Evolutionary conservation across 2,113 vertebrate species (phyloP).

Genomic region (Ictalurus punctatus): DNA sequence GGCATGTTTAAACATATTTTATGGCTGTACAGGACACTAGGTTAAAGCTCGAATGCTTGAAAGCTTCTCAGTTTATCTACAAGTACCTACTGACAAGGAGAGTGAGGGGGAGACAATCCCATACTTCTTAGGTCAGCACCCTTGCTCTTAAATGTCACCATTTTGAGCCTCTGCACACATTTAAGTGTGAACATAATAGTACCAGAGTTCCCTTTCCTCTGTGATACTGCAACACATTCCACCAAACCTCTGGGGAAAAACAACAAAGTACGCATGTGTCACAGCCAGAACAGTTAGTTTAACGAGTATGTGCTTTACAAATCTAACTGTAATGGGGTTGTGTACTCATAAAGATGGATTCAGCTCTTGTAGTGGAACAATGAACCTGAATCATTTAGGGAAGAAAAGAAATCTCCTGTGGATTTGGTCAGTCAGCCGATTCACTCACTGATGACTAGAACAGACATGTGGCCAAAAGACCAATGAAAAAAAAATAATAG

Average conservation of each 20-base stretch:
- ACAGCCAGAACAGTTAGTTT: neutral
- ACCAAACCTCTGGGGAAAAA: neutral
- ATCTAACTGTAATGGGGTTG: conserved; percentile 54
- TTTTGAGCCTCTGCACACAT: neutral
- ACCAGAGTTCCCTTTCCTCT: conserved; percentile 3
- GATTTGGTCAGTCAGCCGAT: conserved; percentile 64
- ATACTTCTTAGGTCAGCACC: neutral
- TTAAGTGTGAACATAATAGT: neutral
- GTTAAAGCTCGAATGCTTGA: neutral
- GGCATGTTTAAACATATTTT: neutral
- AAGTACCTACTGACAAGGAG: neutral
- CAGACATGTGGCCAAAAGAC: conserved; percentile 70
- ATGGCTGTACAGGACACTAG: neutral
- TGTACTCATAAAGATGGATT: conserved; percentile 51
- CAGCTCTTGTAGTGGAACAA: conserved; percentile 50
- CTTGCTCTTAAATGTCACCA: neutral
- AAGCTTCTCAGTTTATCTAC: neutral
- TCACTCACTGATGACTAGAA: conserved; percentile 68
- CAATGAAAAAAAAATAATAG: conserved; percentile 37
- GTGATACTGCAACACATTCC: conserved; percentile 16
- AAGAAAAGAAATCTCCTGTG: conserved; percentile 65
- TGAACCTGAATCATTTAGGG: conserved; percentile 66
- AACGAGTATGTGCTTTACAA: conserved; percentile 39
- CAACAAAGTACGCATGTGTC: conserved; percentile 4
- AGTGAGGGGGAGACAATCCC: neutral